A percentile compares a stretch with the other conserved stretches of the same genome.
These are phyloP conservation scores for Doryteuthis pealeii DNA, from an alignment of 1,140 invertebrate species.

Conservation along the genomic window DNA sequence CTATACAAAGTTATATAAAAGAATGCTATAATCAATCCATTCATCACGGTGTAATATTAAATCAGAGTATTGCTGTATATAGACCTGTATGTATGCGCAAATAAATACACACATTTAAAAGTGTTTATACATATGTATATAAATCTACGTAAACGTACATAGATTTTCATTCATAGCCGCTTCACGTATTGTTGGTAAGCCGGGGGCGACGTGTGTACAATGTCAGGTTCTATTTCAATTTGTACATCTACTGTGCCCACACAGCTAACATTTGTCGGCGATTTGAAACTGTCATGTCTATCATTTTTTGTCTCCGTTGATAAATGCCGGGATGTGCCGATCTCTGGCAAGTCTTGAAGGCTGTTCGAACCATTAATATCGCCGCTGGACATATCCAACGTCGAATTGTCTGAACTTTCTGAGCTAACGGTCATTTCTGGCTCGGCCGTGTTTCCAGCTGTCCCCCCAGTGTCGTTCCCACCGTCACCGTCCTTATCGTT, in stretches of 20 bases:
- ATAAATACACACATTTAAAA: background rate
- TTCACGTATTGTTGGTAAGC: slow-evolving; percentile 1
- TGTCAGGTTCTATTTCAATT: background rate
- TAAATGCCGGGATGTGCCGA: slow-evolving; percentile 6
- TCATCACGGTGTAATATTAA: too few relatives aligned
- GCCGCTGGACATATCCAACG: slow-evolving; percentile 1
- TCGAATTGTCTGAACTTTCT: background rate
- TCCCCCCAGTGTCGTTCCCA: background rate
- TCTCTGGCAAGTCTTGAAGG: slow-evolving; percentile 11
- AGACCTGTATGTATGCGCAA: too few relatives aligned
- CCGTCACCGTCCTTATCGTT: slow-evolving; percentile 10
- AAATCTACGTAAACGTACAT: background rate
- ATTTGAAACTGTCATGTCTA: background rate
- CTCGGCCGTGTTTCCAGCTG: slow-evolving; percentile 4
- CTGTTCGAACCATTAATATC: slow-evolving; percentile 9
- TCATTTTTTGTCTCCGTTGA: background rate
- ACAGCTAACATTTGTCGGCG: background rate
- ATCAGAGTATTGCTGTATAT: too few relatives aligned
- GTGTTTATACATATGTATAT: background rate
- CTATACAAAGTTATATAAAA: slow-evolving; percentile 11
- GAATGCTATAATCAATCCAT: background rate
- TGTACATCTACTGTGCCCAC: background rate
- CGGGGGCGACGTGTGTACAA: background rate
- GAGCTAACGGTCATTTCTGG: background rate
- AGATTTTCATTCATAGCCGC: background rate